These are phyloP conservation scores for Epizoanthus rinbou DNA, from an alignment of 92 coral and sea anemone species.

Conservation along the genomic window DNA sequence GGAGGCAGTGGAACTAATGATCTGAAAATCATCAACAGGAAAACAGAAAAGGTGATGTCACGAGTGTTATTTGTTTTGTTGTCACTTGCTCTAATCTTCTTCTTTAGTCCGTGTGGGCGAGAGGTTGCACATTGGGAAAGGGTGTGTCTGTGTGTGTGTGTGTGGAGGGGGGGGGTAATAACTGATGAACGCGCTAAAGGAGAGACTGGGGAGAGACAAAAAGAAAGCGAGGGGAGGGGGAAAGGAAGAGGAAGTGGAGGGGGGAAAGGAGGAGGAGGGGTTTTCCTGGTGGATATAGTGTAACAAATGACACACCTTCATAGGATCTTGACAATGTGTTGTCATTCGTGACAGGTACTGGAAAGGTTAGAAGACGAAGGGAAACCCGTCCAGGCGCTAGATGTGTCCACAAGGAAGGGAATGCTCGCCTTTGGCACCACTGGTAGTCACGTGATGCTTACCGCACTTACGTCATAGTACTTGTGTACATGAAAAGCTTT, in stretches of 20 bases:
- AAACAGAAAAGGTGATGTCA: conserved; percentile 66
- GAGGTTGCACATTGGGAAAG: too few species aligned
- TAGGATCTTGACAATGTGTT: too few species aligned
- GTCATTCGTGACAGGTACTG: conserved; percentile 56
- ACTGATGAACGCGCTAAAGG: too few species aligned
- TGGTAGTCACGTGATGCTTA: conserved; percentile 80
- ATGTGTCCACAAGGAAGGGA: conserved; percentile 64
- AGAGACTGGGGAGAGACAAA: too few species aligned
- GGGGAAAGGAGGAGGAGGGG: too few species aligned
- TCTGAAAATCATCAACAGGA: conserved; percentile 78
- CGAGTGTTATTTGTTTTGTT: neutral
- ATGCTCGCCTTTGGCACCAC: conserved; percentile 81
- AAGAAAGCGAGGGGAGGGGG: too few species aligned
- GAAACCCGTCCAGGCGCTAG: conserved; percentile 93
- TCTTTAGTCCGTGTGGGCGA: too few species aligned
- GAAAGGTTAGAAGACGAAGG: conserved; percentile 77
- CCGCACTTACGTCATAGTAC: conserved; percentile 54
- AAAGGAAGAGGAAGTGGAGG: too few species aligned
- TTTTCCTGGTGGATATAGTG: too few species aligned
- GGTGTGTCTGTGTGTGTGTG: too few species aligned
- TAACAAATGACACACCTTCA: too few species aligned
- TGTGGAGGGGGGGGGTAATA: too few species aligned
- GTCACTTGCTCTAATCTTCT: neutral
- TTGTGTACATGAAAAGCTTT: neutral
- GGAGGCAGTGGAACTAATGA: conserved; percentile 98